Conservation (phyloP, 64 coral and sea anemone species). For the Dendrophyllia cribrosa region DNA sequence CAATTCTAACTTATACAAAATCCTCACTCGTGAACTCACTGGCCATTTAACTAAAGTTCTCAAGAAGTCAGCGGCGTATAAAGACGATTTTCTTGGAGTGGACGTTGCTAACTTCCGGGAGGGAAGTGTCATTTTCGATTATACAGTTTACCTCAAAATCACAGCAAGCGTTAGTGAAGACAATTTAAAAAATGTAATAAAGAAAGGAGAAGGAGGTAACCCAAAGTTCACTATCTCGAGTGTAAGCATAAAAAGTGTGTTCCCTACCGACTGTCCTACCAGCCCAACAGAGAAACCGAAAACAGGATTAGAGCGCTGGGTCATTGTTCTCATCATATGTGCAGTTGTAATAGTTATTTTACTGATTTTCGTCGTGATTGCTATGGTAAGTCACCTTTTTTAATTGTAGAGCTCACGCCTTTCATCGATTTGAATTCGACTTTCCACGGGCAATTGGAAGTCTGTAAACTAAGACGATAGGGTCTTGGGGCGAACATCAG, state of each 20-base stretch:
- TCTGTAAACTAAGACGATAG: too few species aligned
- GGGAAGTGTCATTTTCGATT: conserved; percentile 28
- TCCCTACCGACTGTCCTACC: background rate
- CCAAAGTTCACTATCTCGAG: background rate
- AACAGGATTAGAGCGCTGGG: background rate
- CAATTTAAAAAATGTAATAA: background rate
- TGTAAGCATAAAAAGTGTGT: background rate
- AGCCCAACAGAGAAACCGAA: background rate
- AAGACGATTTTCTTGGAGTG: background rate
- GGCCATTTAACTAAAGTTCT: background rate
- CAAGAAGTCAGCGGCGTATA: background rate
- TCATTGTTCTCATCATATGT: background rate
- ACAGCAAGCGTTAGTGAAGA: background rate
- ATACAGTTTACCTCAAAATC: background rate
- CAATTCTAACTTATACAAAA: background rate
- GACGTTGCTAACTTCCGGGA: background rate
- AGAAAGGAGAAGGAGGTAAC: background rate
- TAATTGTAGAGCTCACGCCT: background rate
- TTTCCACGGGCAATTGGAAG: too few species aligned
- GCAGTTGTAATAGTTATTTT: background rate
- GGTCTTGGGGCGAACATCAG: too few species aligned
- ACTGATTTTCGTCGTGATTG: background rate
- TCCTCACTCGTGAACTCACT: background rate
- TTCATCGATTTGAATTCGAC: too few species aligned
- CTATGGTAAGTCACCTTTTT: background rate